These are phyloP conservation scores for Tenthredo scrophulariae DNA, from an alignment of 2,888 invertebrate species.

Conservation along the genomic window DNA sequence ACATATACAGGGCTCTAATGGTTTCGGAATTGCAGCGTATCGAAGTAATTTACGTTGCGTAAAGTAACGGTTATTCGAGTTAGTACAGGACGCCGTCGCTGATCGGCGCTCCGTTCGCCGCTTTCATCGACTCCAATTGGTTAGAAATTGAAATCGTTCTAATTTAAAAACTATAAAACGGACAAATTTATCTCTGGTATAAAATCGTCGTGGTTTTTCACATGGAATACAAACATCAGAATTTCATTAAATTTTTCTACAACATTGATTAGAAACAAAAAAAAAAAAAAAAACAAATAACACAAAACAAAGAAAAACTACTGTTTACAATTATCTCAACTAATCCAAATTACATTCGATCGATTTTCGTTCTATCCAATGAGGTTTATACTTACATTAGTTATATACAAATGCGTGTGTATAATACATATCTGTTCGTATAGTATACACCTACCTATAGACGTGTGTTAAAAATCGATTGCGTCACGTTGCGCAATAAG, in stretches of 20 bases:
- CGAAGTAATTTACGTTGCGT: neutral
- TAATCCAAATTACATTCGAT: too few species aligned
- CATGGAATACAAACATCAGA: neutral
- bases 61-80: slow-evolving; percentile 51
- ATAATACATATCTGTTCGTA: neutral
- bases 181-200: neutral
- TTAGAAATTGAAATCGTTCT: slow-evolving; percentile 1
- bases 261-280: too few species aligned
- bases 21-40: neutral
- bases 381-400: too few species aligned
- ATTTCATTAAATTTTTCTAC: too few species aligned
- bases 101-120: slow-evolving; percentile 56
- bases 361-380: too few species aligned
- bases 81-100: slow-evolving; percentile 56
- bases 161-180: neutral
- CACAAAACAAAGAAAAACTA: too few species aligned
- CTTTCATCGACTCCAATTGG: neutral
- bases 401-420: too few species aligned
- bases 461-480: slow-evolving; percentile 62
- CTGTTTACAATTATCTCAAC: too few species aligned
- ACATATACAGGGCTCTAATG: neutral
- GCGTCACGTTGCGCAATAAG: slow-evolving; percentile 66
- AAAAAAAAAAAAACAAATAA: too few species aligned
- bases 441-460: neutral
- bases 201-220: neutral